Evolutionary conservation across 2,888 invertebrate genomes (phyloP).

Genomic region (Acanthosoma haemorrhoidale): DNA sequence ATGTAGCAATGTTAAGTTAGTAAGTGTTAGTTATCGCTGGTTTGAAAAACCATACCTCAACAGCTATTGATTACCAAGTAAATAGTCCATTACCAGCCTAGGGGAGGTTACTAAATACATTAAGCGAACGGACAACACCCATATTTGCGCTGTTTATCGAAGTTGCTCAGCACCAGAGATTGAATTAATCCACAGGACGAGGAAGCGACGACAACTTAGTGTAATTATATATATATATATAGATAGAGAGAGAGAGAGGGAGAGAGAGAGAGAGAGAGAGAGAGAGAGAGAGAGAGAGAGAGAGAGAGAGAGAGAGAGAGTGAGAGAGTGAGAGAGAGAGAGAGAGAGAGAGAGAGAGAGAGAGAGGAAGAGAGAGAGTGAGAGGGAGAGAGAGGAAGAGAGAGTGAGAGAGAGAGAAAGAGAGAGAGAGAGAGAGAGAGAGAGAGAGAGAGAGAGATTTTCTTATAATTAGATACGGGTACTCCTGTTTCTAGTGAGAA

Average conservation of each 20-base stretch:
- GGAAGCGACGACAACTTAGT: background rate
- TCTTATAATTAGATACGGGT: no score
- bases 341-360: conserved; percentile 41
- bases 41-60: no score
- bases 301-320: conserved; percentile 35
- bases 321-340: conserved; percentile 38
- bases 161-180: no score
- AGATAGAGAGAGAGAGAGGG: conserved; percentile 6
- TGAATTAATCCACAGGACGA: background rate
- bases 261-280: conserved; percentile 32
- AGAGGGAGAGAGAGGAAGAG: background rate
- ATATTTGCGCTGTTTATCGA: no score
- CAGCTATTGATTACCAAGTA: no score
- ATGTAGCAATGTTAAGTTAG: no score
- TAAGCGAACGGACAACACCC: no score
- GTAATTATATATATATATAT: no score
- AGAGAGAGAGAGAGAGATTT: background rate
- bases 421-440: background rate
- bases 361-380: conserved; percentile 46
- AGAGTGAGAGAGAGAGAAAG: conserved; percentile 5
- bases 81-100: no score
- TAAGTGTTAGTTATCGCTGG: no score
- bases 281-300: conserved; percentile 31
- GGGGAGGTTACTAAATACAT: no score
- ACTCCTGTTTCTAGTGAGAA: no score